These are phyloP conservation scores for Drosophila prosaltans DNA, from an alignment of 1,140 invertebrate genomes.

Conservation along the genomic window DNA sequence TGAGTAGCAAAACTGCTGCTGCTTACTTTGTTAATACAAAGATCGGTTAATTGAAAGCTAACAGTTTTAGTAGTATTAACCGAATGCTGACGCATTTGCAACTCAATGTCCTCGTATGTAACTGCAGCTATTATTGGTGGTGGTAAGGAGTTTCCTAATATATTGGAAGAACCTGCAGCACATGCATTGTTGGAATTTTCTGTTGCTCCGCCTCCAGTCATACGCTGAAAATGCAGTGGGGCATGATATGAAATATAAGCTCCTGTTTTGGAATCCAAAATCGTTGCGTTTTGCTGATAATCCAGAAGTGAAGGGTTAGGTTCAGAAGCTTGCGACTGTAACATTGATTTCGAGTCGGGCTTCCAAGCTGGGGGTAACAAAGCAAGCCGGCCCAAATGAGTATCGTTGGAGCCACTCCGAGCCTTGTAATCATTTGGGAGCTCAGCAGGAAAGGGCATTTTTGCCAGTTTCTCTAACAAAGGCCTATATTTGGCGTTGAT, in stretches of 20 bases:
- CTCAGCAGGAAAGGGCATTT: slow-evolving; percentile 42
- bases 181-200: background rate
- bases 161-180: background rate
- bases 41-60: slow-evolving; percentile 15
- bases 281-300: slow-evolving; percentile 35
- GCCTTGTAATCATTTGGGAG: background rate
- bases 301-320: slow-evolving; percentile 27
- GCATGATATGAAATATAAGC: slow-evolving; percentile 45
- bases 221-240: slow-evolving; percentile 22
- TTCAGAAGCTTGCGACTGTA: background rate
- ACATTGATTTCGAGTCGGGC: background rate
- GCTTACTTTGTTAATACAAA: background rate
- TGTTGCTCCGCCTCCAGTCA: background rate
- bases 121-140: slow-evolving; percentile 37
- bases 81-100: background rate
- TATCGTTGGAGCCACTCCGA: background rate
- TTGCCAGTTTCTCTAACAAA: slow-evolving; percentile 27
- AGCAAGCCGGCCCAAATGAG: background rate
- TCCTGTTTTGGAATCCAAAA: slow-evolving; percentile 16
- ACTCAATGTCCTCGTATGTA: slow-evolving; percentile 40
- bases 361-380: slow-evolving; percentile 12
- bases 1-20: background rate
- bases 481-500: slow-evolving; percentile 28
- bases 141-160: background rate
- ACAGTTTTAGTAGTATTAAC: slow-evolving; percentile 6